Evolutionary conservation across 2,888 invertebrate genomes (phyloP), one percentile per base, ranked within the genome.

Genomic region (Ornithoptera priamus): DNA sequence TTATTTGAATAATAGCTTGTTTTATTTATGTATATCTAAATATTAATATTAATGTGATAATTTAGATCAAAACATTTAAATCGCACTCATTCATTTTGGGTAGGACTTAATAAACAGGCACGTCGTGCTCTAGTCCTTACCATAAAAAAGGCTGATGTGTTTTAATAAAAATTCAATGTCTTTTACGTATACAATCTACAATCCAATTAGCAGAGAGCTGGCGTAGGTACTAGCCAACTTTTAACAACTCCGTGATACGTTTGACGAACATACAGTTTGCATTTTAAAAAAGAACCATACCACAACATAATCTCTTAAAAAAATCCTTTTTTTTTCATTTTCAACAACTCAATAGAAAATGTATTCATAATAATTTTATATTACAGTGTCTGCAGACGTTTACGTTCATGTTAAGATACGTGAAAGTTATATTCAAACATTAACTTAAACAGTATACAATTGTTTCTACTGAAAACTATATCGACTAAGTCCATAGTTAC

Each of bases 131-230:
- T 20, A 56, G 4, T 56, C n/a, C 20, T 56, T 20, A 56, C 50
- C 53, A 24, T 62, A 42, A 67, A 67, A 62, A 67, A 30, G 67
- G 62, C 61, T 67, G 62, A 67, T 62, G 67, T 67, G 61, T 62
- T 62, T 67, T 56, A 62, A 67, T 62, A 62, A 67, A 62, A 67
- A 62, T 62, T 42, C 62, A 62, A 57, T 67, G 67, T 61, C 39
- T 57, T 56, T n/a, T 57, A 57, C 67, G 61, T 62, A 42, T 42
- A 62, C 57, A 53, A 58, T 60, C 65, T 59, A 66, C 46, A 60
- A 60, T 46, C 59, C 65, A 66, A 66, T 66, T 66, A 60, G 65
- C 46, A 65, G 59, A 42, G 46, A 66, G 65, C 62, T 62, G 22
- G n/a, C 46, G 46, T 46, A 46, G 50, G 65, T 60, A 24, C 59